A percentile compares a stretch with the other conserved stretches of the same genome.
Evolutionary conservation across 2,797 vertebrate genomes (phyloP).

Genomic region (Rhyacichthys aspro): DNA sequence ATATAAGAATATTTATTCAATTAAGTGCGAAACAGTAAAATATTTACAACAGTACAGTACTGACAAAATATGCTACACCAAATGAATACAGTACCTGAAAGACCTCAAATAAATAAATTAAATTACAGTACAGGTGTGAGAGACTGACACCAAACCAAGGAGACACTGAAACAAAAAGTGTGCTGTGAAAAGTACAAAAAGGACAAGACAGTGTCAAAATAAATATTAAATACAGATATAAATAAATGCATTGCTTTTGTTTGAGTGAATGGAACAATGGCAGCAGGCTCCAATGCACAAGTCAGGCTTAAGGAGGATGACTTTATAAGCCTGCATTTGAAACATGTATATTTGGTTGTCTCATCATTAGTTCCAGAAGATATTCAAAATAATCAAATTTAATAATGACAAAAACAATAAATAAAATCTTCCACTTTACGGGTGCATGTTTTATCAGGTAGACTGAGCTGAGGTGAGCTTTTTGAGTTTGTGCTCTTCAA

Average conservation of each 20-base stretch:
- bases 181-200: conserved; percentile 68
- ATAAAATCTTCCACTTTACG: conserved; percentile 50
- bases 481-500: conserved; percentile 49
- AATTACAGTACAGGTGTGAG: conserved; percentile 75
- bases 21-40: conserved; percentile 86
- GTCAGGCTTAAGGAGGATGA: conserved; percentile 28
- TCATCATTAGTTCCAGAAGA: conserved; percentile 23
- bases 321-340: conserved; percentile 20
- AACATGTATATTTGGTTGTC: conserved; percentile 34
- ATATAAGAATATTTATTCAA: conserved; percentile 88
- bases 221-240: conserved; percentile 88
- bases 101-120: conserved; percentile 83
- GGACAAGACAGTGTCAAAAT: conserved; percentile 76
- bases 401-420: conserved; percentile 62
- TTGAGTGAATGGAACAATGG: conserved; percentile 46
- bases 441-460: conserved; percentile 72
- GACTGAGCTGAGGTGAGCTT: conserved; percentile 65
- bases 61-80: conserved; percentile 71
- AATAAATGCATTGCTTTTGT: conserved; percentile 78
- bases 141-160: conserved; percentile 66
- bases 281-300: conserved; percentile 55
- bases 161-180: conserved; percentile 68
- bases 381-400: conserved; percentile 17
- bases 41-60: conserved; percentile 79
- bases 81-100: conserved; percentile 72